Evolutionary conservation across 2,113 vertebrate genomes (phyloP), one percentile per base, ranked within the genome.

Genomic region (Piaya cayana): DNA sequence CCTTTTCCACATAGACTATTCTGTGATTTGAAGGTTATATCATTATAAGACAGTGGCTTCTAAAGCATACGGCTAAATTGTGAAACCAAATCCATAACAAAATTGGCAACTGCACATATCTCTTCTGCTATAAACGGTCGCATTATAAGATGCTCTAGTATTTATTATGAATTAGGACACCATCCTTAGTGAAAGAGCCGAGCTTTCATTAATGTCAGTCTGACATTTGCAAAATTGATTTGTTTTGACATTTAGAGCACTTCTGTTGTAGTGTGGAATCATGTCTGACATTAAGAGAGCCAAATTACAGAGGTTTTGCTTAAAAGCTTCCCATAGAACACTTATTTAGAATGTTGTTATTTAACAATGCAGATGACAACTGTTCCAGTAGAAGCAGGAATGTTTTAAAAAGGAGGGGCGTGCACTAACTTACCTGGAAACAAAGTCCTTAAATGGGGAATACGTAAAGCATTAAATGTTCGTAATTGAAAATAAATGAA

Each of bases 171-270:
- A 96, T 97, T 95, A 93, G 32, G 74, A 88, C 25, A 92, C 11
- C 21, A 91, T 90, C 26, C 36, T 93, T 88, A 75, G 60, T 77
- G 58, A 93, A 82, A 96, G 75, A 96, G n/a, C 21, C 82, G 34
- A 88, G 79, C 62, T 97, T 97, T 98, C 92, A 93, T 96, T 96
- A 97, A 97, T 92, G 86, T 79, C 1, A 3, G 36, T 82, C 58
- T 98, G 97, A 97, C 96, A 98, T 97, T 98, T 98, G 86, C 76
- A 97, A 97, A 98, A 97, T 95, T 97, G 97, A 97, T 98, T 98
- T 97, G 92, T 97, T 97, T 96, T 98, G 97, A 98, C 97, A 98
- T 98, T 98, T 98, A 96, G 71, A 97, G 60, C 84, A 97, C 68
- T 97, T 97, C 74, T 92, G 72, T 89, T 95, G 72, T 89, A 97